Conservation (phyloP, 2,888 invertebrate species). For the Cheilosia vulpina region DNA sequence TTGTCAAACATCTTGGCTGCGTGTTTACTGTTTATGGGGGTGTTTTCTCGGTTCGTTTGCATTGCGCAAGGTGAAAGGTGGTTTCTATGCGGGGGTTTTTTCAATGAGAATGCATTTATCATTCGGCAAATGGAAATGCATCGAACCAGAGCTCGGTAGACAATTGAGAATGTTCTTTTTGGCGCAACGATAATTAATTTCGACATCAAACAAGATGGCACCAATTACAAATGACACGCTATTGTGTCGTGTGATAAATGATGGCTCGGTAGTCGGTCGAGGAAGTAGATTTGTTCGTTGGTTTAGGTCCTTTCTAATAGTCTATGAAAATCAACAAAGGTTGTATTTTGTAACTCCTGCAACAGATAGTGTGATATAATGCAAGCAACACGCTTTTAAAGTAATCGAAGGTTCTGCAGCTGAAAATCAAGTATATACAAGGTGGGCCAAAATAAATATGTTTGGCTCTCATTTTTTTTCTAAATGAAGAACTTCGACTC, state of each 20-base stretch:
- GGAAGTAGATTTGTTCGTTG: too few relatives aligned
- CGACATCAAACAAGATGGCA: slow-evolving; percentile 47
- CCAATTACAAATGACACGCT: slow-evolving; percentile 47
- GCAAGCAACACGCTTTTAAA: too few relatives aligned
- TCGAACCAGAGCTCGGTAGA: neutral
- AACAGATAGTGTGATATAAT: too few relatives aligned
- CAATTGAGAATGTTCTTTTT: slow-evolving; percentile 51
- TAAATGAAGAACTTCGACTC: too few relatives aligned
- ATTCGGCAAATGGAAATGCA: slow-evolving; percentile 44
- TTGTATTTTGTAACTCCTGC: too few relatives aligned
- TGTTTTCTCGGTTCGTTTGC: slow-evolving; percentile 44
- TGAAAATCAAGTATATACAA: too few relatives aligned
- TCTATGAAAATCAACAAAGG: too few relatives aligned
- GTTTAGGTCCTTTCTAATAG: too few relatives aligned
- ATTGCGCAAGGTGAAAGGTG: slow-evolving; percentile 72
- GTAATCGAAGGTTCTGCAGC: too few relatives aligned
- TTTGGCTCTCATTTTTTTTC: too few relatives aligned
- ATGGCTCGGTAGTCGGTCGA: neutral
- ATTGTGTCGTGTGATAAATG: slow-evolving; percentile 45
- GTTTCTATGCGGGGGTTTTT: slow-evolving; percentile 16
- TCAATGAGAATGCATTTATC: slow-evolving; percentile 53
- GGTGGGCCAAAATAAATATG: too few relatives aligned
- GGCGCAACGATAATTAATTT: slow-evolving; percentile 62
- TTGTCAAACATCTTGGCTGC: slow-evolving; percentile 54
- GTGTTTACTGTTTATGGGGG: slow-evolving; percentile 31